A percentile compares a stretch with the other conserved stretches of the same genome.
Conservation (phyloP, 2,797 vertebrate genomes). For the Poeciliopsis presidionis region DNA sequence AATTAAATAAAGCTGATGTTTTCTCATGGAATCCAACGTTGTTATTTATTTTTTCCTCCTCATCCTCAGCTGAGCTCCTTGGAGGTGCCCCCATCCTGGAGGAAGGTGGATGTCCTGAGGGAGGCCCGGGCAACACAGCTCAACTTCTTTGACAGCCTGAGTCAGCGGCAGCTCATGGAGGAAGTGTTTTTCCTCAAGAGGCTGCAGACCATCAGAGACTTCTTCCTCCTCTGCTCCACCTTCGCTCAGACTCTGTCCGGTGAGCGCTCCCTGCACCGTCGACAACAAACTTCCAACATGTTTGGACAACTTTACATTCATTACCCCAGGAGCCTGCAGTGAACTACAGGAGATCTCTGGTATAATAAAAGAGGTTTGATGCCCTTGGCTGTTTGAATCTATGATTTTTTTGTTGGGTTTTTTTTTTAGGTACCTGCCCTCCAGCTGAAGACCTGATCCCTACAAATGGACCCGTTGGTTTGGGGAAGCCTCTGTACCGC, state of each 20-base stretch:
- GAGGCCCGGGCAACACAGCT: conserved; percentile 92
- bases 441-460: conserved; percentile 84
- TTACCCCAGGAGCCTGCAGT: not conserved
- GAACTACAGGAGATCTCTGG: not conserved
- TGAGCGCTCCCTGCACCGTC: conserved; percentile 61
- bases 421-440: conserved; percentile 68
- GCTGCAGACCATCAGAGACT: conserved; percentile 94
- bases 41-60: fast-evolving
- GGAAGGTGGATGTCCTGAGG: conserved; percentile 93
- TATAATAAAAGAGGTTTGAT: not conserved
- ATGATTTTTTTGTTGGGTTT: too few species aligned
- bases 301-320: not conserved
- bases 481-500: conserved; percentile 89
- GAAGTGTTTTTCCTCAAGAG: conserved; percentile 98
- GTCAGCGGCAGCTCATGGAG: conserved; percentile 90
- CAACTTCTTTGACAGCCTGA: conserved; percentile 90
- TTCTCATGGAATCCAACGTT: not conserved
- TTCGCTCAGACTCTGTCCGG: conserved; percentile 95
- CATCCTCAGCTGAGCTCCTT: conserved; percentile 88
- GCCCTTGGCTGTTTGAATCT: not conserved
- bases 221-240: conserved; percentile 93
- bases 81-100: conserved; percentile 93
- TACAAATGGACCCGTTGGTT: conserved; percentile 89
- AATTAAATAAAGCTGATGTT: not conserved
- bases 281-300: not conserved